Evolutionary conservation across 2,797 vertebrate genomes (phyloP), one percentile per base, ranked within the genome.

Genomic region (Heteromormyrus szaboi): DNA sequence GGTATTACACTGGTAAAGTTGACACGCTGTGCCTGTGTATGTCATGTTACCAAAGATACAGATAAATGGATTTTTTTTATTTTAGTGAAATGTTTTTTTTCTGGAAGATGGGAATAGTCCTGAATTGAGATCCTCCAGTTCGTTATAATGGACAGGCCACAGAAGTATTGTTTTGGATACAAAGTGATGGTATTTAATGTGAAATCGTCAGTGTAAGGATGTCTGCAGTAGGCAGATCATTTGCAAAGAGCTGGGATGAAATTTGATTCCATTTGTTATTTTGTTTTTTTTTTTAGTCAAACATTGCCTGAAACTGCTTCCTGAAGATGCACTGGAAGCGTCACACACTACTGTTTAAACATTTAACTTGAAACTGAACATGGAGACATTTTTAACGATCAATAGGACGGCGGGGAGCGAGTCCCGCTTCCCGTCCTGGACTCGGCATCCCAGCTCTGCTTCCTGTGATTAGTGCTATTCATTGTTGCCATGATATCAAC

Each of bases 141-240:
- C 0, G 2, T 84, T 84, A 12, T 84, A 44, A 29, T 89, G 72
- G 93, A 92, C 94, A 92, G 93, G 91, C 94, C 93, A 93, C 94
- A 91, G 93, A 92, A 92, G 92, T 94, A 91, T 90, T 93, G 93
- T 93, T 95, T 93, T 94, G 92, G 95, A 94, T 94, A 92, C 25
- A 91, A 92, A 93, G 93, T 89, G 90, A 91, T 91, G 90, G 91
- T 95, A 94, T 96, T 96, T 94, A 96, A 93, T 94, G 95, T 95
- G 91, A 94, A 93, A 92, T 94, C 2, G 95, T 95, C 90, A 93
- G 94, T 91, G 93, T 93, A 91, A 93, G 93, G 93, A 94, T 89
- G 93, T 92, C 92, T 93, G 95, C 93, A 93, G 93, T 93, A 76
- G 86, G 87, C 81, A 87, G 88, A 72, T 79, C 44, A 88, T 68